Percentiles rank a stretch among this genome's conserved stretches.
Conservation (phyloP, 2,797 vertebrate genomes). For the Schizopygopsis malacanthus region DNA sequence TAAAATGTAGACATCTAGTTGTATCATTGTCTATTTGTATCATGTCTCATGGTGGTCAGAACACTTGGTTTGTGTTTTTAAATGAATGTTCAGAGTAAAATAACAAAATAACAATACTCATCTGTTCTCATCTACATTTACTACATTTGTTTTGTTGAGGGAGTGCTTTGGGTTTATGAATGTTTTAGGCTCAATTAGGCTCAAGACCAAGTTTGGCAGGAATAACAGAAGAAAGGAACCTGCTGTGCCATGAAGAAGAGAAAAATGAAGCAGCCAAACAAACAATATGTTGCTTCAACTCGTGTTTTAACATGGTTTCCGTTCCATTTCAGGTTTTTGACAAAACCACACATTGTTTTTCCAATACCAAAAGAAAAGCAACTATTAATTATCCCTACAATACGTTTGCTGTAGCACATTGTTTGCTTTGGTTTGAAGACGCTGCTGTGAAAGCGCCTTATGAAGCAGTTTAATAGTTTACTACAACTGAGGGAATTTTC, state of each 20-base stretch:
- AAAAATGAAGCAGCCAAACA: not conserved
- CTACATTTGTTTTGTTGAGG: not conserved
- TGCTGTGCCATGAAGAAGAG: not conserved
- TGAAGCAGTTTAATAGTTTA: conserved; percentile 14
- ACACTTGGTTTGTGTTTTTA: not conserved
- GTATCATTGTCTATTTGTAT: not conserved
- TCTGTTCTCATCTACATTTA: not conserved
- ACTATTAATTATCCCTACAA: conserved; percentile 14
- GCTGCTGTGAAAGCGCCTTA: not conserved
- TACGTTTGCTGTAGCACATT: not conserved
- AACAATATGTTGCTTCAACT: not conserved
- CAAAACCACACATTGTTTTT: not conserved
- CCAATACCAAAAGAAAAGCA: not conserved
- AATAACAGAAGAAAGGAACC: not conserved
- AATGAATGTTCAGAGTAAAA: not conserved
- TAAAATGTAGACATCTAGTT: too few relatives aligned
- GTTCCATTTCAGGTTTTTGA: not conserved
- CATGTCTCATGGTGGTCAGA: not conserved
- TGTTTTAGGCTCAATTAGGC: not conserved
- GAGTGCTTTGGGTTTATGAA: not conserved
- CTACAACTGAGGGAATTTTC: not conserved
- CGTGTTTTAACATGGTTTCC: not conserved
- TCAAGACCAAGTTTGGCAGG: not conserved
- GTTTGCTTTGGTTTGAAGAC: not conserved
- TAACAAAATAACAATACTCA: not conserved